phyloP scores from a whole-genome alignment of 2,113 vertebrate genomes.

The Nibea albiflora region DNA sequence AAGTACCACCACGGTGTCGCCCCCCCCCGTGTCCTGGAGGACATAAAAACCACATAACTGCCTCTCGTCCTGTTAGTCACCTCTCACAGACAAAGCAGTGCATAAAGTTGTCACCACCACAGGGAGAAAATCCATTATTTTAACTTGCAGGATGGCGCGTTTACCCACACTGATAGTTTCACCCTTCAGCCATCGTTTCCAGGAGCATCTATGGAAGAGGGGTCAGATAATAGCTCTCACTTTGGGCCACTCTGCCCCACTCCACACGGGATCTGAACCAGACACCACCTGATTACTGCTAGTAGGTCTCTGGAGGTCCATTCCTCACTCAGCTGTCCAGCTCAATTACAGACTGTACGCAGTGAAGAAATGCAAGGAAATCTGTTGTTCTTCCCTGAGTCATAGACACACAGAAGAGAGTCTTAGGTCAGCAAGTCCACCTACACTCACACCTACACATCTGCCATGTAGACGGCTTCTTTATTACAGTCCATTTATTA shows the following conservation, averaged over 20 bases:
- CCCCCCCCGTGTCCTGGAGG: constrained; percentile 36
- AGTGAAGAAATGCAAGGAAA: constrained; percentile 32
- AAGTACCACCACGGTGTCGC: constrained; percentile 29
- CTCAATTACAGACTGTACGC: constrained; percentile 46
- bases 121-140: constrained; percentile 42
- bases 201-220: constrained; percentile 35
- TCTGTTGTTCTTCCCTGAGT: constrained; percentile 44
- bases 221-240: constrained; percentile 56
- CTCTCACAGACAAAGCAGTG: constrained; percentile 34
- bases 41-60: constrained; percentile 40
- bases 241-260: constrained; percentile 43
- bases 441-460: neutral
- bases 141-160: constrained; percentile 41
- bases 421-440: constrained; percentile 12
- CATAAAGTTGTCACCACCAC: constrained; percentile 32
- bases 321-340: constrained; percentile 54
- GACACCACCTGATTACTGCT: constrained; percentile 61
- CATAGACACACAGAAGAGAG: constrained; percentile 31
- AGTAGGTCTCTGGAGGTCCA: constrained; percentile 43
- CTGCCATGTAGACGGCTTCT: neutral
- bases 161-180: constrained; percentile 39
- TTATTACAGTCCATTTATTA: neutral
- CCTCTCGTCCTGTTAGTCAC: constrained; percentile 20
- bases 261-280: constrained; percentile 61
- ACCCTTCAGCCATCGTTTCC: constrained; percentile 37